Conservation (phyloP, 1,140 invertebrate genomes). For the Subanguina moxae region DNA sequence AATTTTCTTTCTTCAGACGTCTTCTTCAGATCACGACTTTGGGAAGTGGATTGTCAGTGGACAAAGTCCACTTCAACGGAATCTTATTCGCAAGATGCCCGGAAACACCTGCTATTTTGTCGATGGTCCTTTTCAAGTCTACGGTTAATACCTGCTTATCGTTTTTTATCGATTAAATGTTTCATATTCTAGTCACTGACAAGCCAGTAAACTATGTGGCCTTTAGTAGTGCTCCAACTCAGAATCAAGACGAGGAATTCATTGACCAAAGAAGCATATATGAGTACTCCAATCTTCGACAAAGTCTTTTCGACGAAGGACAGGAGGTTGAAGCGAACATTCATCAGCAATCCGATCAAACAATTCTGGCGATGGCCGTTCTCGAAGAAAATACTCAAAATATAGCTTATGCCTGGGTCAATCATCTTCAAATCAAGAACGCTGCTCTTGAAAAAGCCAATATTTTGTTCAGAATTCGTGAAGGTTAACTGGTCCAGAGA, state of each 20-base stretch:
- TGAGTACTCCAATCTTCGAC: constrained; percentile 26
- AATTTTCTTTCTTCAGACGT: constrained; percentile 3
- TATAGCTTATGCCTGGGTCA: constrained; percentile 85
- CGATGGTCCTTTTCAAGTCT: constrained; percentile 80
- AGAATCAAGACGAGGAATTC: constrained; percentile 31
- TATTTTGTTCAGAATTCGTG: constrained; percentile 32
- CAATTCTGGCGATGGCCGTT: constrained; percentile 77
- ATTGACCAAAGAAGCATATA: constrained; percentile 30
- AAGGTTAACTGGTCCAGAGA: background rate
- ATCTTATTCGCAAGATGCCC: constrained; percentile 71
- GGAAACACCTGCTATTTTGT: constrained; percentile 72
- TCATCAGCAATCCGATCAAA: constrained; percentile 89
- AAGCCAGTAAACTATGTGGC: constrained; percentile 78
- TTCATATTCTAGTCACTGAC: too few relatives aligned
- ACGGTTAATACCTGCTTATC: constrained; percentile 66
- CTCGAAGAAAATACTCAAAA: constrained; percentile 75
- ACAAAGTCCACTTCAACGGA: constrained; percentile 74
- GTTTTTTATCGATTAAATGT: too few relatives aligned
- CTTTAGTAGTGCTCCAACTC: constrained; percentile 68
- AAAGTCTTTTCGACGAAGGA: constrained; percentile 19
- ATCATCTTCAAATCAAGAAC: constrained; percentile 75
- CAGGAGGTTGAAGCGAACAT: constrained; percentile 62
- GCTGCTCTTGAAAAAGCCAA: constrained; percentile 64
- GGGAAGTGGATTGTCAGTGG: constrained; percentile 88
- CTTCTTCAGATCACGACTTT: constrained; percentile 61